Percentiles rank a stretch among this genome's conserved stretches.
phyloP scores from a whole-genome alignment of 2,888 invertebrate species.

The Leucophora obtusa region DNA sequence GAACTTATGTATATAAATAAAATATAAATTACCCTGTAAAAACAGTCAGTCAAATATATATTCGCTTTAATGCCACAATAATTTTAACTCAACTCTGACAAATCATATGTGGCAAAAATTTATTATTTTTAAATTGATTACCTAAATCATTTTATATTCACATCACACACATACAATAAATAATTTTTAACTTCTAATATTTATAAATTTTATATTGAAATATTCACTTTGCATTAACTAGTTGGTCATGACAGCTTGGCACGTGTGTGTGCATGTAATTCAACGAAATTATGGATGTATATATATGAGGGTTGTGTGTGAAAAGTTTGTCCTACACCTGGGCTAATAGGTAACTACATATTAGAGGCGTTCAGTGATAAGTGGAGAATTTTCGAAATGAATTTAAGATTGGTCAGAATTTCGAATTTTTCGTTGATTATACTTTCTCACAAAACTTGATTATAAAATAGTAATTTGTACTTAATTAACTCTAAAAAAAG shows the following conservation, averaged over 20 bases:
- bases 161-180: conserved; percentile 18
- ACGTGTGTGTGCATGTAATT: conserved; percentile 44
- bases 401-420: too few relatives aligned
- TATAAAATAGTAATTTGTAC: too few relatives aligned
- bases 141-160: conserved; percentile 34
- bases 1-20: too few relatives aligned
- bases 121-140: conserved; percentile 39
- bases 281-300: conserved; percentile 13
- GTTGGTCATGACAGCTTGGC: conserved; percentile 54
- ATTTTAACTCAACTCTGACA: neutral
- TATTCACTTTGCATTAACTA: conserved; percentile 56
- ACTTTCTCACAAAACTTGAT: too few relatives aligned
- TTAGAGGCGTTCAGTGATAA: too few relatives aligned
- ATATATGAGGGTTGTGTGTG: neutral
- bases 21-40: too few relatives aligned
- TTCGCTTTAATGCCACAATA: neutral
- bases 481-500: too few relatives aligned
- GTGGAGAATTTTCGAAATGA: too few relatives aligned
- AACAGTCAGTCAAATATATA: too few relatives aligned
- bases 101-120: neutral
- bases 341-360: conserved; percentile 6
- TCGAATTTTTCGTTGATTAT: too few relatives aligned
- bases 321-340: conserved; percentile 37
- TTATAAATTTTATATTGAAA: conserved; percentile 18
- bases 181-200: conserved; percentile 43